Evolutionary conservation across 2,797 vertebrate species (phyloP).

Genomic region (Enteromius unitaeniatus): DNA sequence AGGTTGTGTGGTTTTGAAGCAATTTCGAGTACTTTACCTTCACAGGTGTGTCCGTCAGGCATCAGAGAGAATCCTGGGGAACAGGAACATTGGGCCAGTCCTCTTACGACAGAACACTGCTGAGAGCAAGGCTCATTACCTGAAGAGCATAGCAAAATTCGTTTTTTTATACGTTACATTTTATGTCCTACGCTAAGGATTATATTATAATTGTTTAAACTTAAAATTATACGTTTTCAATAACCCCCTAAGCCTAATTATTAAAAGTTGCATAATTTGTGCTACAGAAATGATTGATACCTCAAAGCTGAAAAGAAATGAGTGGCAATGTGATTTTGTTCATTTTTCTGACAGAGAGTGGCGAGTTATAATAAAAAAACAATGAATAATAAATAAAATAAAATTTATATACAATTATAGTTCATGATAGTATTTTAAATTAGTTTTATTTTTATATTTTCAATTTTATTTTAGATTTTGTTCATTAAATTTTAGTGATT

Average conservation of each 20-base stretch:
- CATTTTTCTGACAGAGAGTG: not conserved
- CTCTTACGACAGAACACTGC: constrained; percentile 74
- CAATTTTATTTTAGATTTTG: not conserved
- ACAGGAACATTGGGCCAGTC: constrained; percentile 82
- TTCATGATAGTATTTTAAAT: not conserved
- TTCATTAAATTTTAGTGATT: not conserved
- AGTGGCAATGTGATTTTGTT: not conserved
- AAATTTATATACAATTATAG: not conserved
- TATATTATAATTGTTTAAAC: not conserved
- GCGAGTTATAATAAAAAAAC: not conserved
- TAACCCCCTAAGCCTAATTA: not conserved
- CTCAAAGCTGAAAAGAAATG: not conserved
- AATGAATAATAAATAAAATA: not conserved
- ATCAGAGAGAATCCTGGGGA: constrained; percentile 84
- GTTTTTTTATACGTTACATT: constrained; percentile 11
- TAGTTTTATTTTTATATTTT: not conserved
- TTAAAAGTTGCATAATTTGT: constrained; percentile 3
- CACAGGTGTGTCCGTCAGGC: constrained; percentile 82
- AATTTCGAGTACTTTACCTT: constrained; percentile 76
- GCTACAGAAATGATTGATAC: not conserved
- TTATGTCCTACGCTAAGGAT: not conserved
- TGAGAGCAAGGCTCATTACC: constrained; percentile 86
- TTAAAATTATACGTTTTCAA: not conserved
- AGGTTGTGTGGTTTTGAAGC: not conserved
- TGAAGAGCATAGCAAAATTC: constrained; percentile 60